A percentile compares a stretch with the other conserved stretches of the same genome.
Conservation (phyloP, 1,140 invertebrate species). For the Drosophila micromelanica region DNA sequence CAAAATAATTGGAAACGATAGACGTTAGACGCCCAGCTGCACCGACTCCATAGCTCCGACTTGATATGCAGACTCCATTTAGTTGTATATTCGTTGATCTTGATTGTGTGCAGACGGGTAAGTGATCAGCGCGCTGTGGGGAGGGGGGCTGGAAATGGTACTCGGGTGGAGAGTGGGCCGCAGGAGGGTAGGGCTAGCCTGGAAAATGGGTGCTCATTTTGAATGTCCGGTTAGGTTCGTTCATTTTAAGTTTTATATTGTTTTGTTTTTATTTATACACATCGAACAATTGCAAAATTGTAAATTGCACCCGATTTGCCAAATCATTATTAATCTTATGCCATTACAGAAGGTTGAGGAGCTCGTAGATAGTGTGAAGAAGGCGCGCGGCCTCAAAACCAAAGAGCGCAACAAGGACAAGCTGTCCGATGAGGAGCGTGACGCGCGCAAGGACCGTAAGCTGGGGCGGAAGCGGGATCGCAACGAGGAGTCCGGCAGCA, state of each 20-base stretch:
- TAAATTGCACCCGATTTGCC: background rate
- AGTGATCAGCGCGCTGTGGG: conserved; percentile 78
- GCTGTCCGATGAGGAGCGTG: conserved; percentile 87
- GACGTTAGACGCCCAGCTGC: conserved; percentile 8
- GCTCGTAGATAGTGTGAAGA: conserved; percentile 87
- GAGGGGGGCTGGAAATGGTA: conserved; percentile 19
- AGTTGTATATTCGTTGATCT: conserved; percentile 71
- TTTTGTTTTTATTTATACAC: conserved; percentile 21
- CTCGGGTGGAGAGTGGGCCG: conserved; percentile 1
- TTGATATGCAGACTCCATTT: conserved; percentile 45
- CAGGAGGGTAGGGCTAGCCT: background rate
- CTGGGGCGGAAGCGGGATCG: conserved; percentile 90
- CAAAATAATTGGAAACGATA: conserved; percentile 1
- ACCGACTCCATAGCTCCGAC: conserved; percentile 12
- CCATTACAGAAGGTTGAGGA: conserved; percentile 85
- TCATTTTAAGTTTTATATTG: conserved; percentile 6
- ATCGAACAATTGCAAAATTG: background rate
- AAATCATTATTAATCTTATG: conserved; percentile 62
- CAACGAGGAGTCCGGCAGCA: conserved; percentile 87
- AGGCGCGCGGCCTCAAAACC: conserved; percentile 87
- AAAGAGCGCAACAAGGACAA: conserved; percentile 86
- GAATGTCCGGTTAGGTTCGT: background rate
- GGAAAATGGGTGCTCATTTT: background rate
- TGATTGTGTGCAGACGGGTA: conserved; percentile 75
- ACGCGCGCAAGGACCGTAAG: conserved; percentile 91